phyloP scores from a whole-genome alignment of 2,113 vertebrate species.

The Microtus montanus region DNA sequence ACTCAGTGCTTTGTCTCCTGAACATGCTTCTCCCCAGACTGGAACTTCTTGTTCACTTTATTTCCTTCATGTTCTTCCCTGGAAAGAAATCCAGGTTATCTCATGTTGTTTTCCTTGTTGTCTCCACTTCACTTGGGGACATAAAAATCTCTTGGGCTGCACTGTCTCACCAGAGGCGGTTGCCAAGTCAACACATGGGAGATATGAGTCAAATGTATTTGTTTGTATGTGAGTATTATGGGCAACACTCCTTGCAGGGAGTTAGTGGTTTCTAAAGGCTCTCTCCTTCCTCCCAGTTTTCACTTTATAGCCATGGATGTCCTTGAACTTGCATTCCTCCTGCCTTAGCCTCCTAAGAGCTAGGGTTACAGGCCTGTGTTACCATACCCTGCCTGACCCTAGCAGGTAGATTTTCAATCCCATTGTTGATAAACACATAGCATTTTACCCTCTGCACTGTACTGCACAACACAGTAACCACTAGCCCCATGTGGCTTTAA shows the following conservation, averaged over 20 bases:
- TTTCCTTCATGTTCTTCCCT: neutral
- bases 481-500: neutral
- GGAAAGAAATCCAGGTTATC: conserved; percentile 39
- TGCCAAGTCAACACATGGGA: neutral
- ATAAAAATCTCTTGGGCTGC: conserved; percentile 25
- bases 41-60: neutral
- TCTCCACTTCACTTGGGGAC: conserved; percentile 40
- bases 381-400: neutral
- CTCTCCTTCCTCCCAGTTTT: neutral
- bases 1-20: neutral
- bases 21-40: neutral
- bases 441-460: neutral
- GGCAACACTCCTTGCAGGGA: neutral
- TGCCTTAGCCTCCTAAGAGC: neutral
- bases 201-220: neutral
- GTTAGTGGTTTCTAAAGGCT: neutral
- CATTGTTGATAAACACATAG: neutral
- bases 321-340: neutral
- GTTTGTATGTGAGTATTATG: neutral
- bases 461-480: neutral
- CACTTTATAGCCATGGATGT: neutral
- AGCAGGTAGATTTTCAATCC: neutral
- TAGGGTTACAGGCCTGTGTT: neutral
- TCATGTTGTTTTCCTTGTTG: neutral
- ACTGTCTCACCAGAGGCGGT: neutral